Evolutionary conservation across 2,797 vertebrate genomes (phyloP).

Genomic region (Anableps anableps): DNA sequence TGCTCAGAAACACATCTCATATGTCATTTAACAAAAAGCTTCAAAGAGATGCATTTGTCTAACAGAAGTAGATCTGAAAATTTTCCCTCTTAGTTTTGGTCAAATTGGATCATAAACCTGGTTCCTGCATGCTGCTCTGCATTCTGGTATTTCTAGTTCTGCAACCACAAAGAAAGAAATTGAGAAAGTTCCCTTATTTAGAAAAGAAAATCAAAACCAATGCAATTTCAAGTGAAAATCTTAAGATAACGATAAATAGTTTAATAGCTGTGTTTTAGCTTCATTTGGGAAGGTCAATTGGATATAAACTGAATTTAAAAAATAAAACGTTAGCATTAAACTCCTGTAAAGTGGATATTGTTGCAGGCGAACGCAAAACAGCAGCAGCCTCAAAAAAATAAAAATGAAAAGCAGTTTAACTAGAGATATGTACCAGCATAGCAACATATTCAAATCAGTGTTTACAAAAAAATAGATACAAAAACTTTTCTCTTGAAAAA

Average conservation of each 20-base stretch:
- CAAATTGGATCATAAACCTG: constrained; percentile 1
- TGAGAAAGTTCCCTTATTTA: constrained; percentile 30
- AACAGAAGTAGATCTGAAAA: constrained; percentile 11
- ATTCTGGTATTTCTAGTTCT: constrained; percentile 2
- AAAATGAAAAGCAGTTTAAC: constrained; percentile 33
- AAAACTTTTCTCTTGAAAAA: constrained; percentile 59
- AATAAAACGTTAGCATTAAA: background rate
- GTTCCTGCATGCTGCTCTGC: background rate
- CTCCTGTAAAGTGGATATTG: constrained; percentile 14
- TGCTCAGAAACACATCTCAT: constrained; percentile 14
- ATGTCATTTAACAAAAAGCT: background rate
- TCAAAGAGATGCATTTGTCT: background rate
- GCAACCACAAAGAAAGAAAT: constrained; percentile 6
- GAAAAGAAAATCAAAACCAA: constrained; percentile 5
- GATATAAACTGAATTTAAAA: constrained; percentile 13
- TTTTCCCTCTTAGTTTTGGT: constrained; percentile 27
- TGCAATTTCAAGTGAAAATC: background rate
- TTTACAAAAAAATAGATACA: constrained; percentile 21
- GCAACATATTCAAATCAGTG: constrained; percentile 58
- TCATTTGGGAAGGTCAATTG: constrained; percentile 19
- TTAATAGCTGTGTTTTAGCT: constrained; percentile 36
- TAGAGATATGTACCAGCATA: constrained; percentile 53
- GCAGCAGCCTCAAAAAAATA: constrained; percentile 32
- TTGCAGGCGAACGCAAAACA: constrained; percentile 23
- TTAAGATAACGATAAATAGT: constrained; percentile 8